Conservation (phyloP, 2,113 vertebrate species). For the Antechinus stuartii region DNA sequence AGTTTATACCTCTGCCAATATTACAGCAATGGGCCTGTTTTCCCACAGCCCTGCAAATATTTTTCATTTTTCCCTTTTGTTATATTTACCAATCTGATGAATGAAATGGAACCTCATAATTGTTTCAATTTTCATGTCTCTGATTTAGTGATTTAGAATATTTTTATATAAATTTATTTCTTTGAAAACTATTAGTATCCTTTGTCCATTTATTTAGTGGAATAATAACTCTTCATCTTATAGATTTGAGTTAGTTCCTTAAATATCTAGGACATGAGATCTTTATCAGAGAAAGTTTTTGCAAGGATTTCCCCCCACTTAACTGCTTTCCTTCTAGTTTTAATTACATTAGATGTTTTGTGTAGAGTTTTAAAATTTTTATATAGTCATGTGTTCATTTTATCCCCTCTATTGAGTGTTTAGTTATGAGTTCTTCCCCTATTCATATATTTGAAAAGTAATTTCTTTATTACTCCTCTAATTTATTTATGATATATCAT, state of each 20-base stretch:
- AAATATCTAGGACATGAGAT: neutral
- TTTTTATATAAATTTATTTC: neutral
- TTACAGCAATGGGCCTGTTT: neutral
- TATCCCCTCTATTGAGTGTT: neutral
- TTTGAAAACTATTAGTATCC: neutral
- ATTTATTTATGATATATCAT: neutral
- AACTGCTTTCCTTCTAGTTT: neutral
- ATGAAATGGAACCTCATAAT: neutral
- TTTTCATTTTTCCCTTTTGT: neutral
- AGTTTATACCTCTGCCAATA: neutral
- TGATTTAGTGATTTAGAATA: neutral
- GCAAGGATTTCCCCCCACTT: neutral
- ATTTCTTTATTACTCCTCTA: no score
- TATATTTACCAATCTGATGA: neutral
- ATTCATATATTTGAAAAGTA: neutral
- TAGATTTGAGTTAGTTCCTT: neutral
- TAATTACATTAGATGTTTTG: neutral
- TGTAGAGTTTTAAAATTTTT: neutral
- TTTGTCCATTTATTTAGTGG: neutral
- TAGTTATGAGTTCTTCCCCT: neutral
- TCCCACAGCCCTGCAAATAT: neutral
- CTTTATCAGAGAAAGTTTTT: neutral
- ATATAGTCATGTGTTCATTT: neutral
- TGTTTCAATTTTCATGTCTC: neutral
- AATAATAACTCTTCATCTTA: neutral